Evolutionary conservation across 2,888 invertebrate genomes (phyloP).

Genomic region (Carcina quercana): DNA sequence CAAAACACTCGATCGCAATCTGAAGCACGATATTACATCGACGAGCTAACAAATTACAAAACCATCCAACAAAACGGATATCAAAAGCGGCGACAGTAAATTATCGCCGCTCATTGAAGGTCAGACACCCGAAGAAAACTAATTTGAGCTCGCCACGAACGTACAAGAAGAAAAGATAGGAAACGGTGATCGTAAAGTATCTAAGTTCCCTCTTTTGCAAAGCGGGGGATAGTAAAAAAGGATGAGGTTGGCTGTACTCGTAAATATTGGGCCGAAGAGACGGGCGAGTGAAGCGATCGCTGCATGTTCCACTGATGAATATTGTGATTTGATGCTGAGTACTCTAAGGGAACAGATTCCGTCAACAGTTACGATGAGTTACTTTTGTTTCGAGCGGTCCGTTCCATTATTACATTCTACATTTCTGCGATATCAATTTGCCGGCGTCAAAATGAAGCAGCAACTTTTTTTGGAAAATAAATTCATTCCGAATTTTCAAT

Average conservation of each 20-base stretch:
- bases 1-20: no score
- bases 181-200: slow-evolving; percentile 4
- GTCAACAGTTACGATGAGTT: no score
- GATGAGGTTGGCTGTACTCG: slow-evolving; percentile 2
- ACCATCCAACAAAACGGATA: neutral
- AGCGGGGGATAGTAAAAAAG: slow-evolving; percentile 3
- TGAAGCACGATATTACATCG: no score
- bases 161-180: slow-evolving; percentile 4
- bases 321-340: neutral
- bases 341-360: no score
- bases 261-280: slow-evolving; percentile 1
- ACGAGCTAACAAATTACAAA: neutral
- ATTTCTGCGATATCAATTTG: no score
- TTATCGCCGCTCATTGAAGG: slow-evolving; percentile 3
- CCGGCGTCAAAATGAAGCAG: no score
- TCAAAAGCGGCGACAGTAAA: slow-evolving; percentile 1
- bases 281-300: neutral
- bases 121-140: slow-evolving; percentile 8
- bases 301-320: neutral
- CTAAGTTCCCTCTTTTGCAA: slow-evolving; percentile 1
- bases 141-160: slow-evolving; percentile 3
- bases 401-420: no score
- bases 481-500: no score
- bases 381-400: no score
- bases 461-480: no score